Evolutionary conservation across 2,113 vertebrate species (phyloP).

Genomic region (Zosterops lateralis): DNA sequence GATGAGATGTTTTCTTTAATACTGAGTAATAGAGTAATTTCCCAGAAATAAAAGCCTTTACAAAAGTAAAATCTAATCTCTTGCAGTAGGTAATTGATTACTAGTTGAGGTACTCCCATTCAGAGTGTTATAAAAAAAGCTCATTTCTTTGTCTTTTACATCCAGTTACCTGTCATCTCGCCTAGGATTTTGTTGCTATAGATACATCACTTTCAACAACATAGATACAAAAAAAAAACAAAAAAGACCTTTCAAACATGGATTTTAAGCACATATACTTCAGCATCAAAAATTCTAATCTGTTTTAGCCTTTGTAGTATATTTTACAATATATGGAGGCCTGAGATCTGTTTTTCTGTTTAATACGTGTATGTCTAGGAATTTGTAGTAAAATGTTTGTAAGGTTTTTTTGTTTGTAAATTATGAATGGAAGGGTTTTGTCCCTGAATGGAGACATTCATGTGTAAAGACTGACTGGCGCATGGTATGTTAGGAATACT

Average conservation of each 20-base stretch:
- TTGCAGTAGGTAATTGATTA: not conserved
- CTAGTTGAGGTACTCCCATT: not conserved
- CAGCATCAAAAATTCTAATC: not conserved
- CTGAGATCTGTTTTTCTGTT: not conserved
- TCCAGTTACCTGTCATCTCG: not conserved
- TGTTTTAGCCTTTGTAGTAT: not conserved
- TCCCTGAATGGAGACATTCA: conserved; percentile 54
- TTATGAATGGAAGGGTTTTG: conserved; percentile 47
- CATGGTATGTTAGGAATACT: conserved; percentile 64
- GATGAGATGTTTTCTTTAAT: not conserved
- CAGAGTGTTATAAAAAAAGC: not conserved
- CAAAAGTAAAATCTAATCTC: not conserved
- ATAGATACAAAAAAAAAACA: not conserved
- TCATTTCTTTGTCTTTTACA: not conserved
- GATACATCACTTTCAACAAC: not conserved
- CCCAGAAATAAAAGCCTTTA: not conserved
- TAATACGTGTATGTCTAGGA: not conserved
- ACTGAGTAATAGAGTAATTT: not conserved
- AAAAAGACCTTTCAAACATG: not conserved
- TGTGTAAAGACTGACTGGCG: conserved; percentile 27
- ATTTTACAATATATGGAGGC: not conserved
- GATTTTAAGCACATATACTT: not conserved
- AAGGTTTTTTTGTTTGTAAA: conserved; percentile 30
- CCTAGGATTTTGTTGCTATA: not conserved
- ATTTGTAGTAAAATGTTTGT: conserved; percentile 23